These are phyloP conservation scores for Chrysemys picta DNA, from an alignment of 2,113 vertebrate species.

Conservation along the genomic window DNA sequence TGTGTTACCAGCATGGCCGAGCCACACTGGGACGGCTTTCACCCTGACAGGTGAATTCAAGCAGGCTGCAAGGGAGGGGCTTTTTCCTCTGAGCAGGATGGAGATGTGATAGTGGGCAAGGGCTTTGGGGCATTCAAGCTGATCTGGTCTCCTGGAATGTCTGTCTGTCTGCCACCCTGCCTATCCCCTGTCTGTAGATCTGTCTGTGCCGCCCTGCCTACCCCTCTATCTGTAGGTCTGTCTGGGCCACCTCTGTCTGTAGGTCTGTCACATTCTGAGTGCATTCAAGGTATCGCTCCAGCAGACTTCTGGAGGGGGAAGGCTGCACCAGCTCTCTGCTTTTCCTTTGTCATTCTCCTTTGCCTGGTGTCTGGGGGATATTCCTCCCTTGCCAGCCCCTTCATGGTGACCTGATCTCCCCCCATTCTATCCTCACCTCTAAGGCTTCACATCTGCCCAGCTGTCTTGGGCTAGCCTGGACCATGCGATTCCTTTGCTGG, in stretches of 20 bases:
- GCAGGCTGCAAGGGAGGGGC: neutral
- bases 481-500: neutral
- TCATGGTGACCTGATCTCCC: neutral
- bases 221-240: too few relatives aligned
- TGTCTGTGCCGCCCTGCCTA: too few relatives aligned
- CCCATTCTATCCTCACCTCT: neutral
- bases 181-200: too few relatives aligned
- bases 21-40: neutral
- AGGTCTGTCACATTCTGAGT: too few relatives aligned
- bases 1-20: too few relatives aligned
- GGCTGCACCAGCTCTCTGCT: neutral
- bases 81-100: neutral
- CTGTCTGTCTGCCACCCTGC: neutral
- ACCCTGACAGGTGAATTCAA: neutral
- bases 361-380: fast-evolving
- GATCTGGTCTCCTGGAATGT: neutral
- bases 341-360: neutral
- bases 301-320: neutral
- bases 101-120: neutral
- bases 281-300: too few relatives aligned
- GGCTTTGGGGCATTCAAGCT: neutral
- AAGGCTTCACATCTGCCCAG: neutral
- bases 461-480: neutral
- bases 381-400: neutral
- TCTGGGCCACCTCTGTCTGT: too few relatives aligned